These are phyloP conservation scores for Metallyticus violacea DNA, from an alignment of 2,888 invertebrate genomes.

Conservation along the genomic window DNA sequence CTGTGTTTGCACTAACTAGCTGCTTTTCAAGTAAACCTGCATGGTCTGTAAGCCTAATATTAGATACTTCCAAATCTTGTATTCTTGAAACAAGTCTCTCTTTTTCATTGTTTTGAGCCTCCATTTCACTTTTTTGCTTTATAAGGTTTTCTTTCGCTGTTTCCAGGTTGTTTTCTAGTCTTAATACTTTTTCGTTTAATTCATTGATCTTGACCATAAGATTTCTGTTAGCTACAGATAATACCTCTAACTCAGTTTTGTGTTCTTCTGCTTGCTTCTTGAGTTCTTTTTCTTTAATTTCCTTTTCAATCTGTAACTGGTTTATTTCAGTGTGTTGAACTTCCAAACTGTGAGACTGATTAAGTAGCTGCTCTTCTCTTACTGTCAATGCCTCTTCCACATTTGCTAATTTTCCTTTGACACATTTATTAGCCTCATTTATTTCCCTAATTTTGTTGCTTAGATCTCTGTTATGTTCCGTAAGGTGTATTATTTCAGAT, in stretches of 20 bases:
- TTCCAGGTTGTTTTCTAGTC: not conserved
- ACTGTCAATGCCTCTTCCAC: constrained; percentile 21
- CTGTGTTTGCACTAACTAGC: constrained; percentile 18
- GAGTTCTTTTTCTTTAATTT: not conserved
- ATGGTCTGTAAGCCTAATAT: constrained; percentile 24
- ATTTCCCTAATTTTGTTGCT: constrained; percentile 3
- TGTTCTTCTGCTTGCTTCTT: too few species aligned
- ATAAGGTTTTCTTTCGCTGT: constrained; percentile 38
- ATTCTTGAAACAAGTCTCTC: constrained; percentile 36
- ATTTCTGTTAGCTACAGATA: too few species aligned
- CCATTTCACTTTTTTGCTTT: constrained; percentile 37
- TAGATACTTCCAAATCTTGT: constrained; percentile 36
- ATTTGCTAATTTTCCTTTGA: not conserved
- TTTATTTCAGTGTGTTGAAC: constrained; percentile 38
- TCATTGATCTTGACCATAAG: not conserved
- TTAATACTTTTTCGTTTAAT: not conserved
- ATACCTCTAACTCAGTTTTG: not conserved
- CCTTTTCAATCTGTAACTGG: not conserved
- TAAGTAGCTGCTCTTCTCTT: constrained; percentile 27
- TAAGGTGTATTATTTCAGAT: not conserved
- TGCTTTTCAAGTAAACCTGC: constrained; percentile 30
- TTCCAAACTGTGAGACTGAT: constrained; percentile 25
- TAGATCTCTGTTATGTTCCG: constrained; percentile 17
- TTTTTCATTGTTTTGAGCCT: constrained; percentile 35
- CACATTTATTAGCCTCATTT: constrained; percentile 3